Evolutionary conservation across 2,797 vertebrate genomes (phyloP), one percentile per base, ranked within the genome.

Genomic region (Ceryle rudis): DNA sequence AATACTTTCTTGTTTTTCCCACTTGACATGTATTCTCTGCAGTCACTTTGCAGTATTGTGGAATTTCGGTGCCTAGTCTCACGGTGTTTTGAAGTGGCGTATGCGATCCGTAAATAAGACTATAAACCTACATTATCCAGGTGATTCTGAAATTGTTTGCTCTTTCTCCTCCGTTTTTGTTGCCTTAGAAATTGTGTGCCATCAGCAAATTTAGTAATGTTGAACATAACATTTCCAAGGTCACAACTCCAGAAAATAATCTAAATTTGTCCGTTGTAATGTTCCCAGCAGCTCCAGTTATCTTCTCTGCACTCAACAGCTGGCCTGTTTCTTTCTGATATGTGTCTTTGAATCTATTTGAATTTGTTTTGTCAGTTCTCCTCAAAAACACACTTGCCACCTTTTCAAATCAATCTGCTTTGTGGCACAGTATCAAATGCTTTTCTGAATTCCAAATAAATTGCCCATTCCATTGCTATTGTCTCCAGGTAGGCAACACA

Each of bases 361-460:
- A 51, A 64, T 74, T 70, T 52, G 49, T 62, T 97, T 89, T 85
- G 86, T 90, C 92, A 85, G 69, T 81, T 74, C 37, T 42, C 61
- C 69, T 79, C 65, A 81, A 41, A 90, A 85, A 23, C 51, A 11
- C 28, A 7, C 10, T 74, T 7, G 2, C 71, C 92, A 39, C 64
- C 42, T 95, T 95, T 85, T 72, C 33, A 17, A 88, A 94, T 86
- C 91, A 51, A 55, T 82, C 81, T 74, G 78, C 94, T 96, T 93
- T 84, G 78, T 92, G 71, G 37, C 29, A 3, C 2, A 9, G 37
- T n/a, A 86, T 79, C 75, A 67, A 57, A 71, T 11, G 47, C 73
- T 61, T 85, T 62, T 33, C 71, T 87, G 81, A 90, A 81, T 77
- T 79, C 74, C 77, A 79, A 69, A 37, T 69, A 75, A 89, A 82